These are phyloP conservation scores for Lapara coniferarum DNA, from an alignment of 2,888 invertebrate species.

Conservation along the genomic window DNA sequence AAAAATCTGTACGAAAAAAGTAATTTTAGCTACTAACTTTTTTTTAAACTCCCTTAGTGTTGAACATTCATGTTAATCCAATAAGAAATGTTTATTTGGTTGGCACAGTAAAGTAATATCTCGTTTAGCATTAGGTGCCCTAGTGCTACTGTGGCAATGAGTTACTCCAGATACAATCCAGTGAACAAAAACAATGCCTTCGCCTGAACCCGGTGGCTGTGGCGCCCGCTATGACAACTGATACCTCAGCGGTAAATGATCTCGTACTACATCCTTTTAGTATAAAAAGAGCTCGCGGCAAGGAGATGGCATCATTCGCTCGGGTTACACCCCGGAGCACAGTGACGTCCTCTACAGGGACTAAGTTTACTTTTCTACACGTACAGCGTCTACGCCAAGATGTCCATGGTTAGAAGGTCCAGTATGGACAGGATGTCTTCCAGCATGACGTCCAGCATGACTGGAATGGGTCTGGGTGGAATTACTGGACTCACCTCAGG, in stretches of 20 bases:
- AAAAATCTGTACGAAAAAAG: too few relatives aligned
- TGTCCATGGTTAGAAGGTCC: conserved; percentile 74
- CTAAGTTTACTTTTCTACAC: conserved; percentile 43
- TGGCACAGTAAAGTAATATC: not conserved
- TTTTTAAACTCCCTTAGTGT: too few relatives aligned
- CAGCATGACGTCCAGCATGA: conserved; percentile 81
- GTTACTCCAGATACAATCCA: conserved; percentile 56
- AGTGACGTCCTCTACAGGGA: conserved; percentile 61
- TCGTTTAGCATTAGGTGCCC: conserved; percentile 2
- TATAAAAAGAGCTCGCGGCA: conserved; percentile 62
- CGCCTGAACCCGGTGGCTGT: conserved; percentile 56
- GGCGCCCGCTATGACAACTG: conserved; percentile 68
- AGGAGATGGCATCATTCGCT: conserved; percentile 68
- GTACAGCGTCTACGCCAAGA: conserved; percentile 51
- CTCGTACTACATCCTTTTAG: conserved; percentile 43
- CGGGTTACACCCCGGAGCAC: conserved; percentile 72
- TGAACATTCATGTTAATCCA: too few relatives aligned
- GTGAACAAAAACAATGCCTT: conserved; percentile 66
- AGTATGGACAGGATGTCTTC: conserved; percentile 81
- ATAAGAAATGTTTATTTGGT: too few relatives aligned
- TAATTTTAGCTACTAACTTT: too few relatives aligned
- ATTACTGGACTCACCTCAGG: conserved; percentile 75
- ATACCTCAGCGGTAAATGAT: conserved; percentile 71
- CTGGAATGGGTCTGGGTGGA: conserved; percentile 79
- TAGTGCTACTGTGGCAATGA: conserved; percentile 23